Evolutionary conservation across 1,140 invertebrate species (phyloP), one percentile per base, ranked within the genome.

Genomic region (Panonychus citri): DNA sequence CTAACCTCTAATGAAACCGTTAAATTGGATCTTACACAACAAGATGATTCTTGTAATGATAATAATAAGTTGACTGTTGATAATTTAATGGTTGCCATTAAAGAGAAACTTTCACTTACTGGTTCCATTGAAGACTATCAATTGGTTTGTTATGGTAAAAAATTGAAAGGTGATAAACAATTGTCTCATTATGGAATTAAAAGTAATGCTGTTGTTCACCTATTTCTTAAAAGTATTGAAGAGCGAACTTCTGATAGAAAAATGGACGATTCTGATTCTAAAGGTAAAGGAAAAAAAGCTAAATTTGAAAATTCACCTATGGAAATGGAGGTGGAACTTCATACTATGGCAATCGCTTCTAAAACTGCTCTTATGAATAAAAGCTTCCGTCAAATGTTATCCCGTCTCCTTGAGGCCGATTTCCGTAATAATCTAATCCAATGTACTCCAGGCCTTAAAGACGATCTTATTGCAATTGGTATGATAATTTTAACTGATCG

Each of bases 361-460:
- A 39, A 43, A 21, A 59, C 46, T 30, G 58, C 58, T n/a, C 53
- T 59, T 17, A n/a, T 53, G 7, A 59, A 53, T 57, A 17, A 55
- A 34, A 8, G 13, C 2, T 59, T 59, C 53, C 21, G 50, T 15
- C 12, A 57, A 40, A 56, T 59, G 51, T 26, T 59, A 13, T 43
- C 52, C 42, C 53, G 48, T 24, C 30, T 59, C 21, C 17, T 27
- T 13, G 58, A 59, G 21, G 34, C 12, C 19, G 58, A 59, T n/a
- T 59, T 59, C 15, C 46, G 55, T 3, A 55, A 59, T 17, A 59
- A 59, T 53, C 24, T 59, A 17, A 57, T 59, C 21, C 42, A 48
- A 17, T 52, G 59, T n/a, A 59, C 58, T 21, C 58, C 55, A n/a
- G 58, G 46, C 34, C 34, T 59, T 4, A 37, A 50, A 37, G 40